phyloP scores from a whole-genome alignment of 2,888 invertebrate species.

The Marronus borbonicus region DNA sequence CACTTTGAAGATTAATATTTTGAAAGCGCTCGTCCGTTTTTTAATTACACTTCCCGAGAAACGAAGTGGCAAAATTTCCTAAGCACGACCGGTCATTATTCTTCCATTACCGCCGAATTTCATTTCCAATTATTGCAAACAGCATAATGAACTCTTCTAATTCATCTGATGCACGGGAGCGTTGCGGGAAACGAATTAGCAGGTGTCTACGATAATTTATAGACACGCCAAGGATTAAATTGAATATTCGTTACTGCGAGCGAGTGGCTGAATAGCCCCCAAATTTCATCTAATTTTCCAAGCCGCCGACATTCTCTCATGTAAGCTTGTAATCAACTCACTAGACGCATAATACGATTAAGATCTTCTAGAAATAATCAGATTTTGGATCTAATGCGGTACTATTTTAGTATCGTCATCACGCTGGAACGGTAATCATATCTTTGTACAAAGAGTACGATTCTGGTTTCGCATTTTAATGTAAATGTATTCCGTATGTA shows the following conservation, averaged over 20 bases:
- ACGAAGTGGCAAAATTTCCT: conserved; percentile 3
- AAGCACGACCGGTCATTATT: conserved; percentile 32
- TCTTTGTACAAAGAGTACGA: too few species aligned
- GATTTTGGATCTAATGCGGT: neutral
- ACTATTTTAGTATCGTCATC: neutral
- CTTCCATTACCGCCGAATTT: conserved; percentile 35
- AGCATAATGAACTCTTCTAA: conserved; percentile 35
- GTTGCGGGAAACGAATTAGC: conserved; percentile 24
- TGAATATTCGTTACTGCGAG: neutral
- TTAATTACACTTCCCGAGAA: conserved; percentile 24
- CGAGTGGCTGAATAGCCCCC: neutral
- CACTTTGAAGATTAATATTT: conserved; percentile 38
- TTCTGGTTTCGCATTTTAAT: neutral
- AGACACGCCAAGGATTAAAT: conserved; percentile 32
- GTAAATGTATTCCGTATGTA: neutral
- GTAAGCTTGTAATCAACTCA: conserved; percentile 9
- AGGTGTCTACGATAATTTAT: conserved; percentile 25
- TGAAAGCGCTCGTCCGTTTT: conserved; percentile 15
- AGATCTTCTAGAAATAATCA: conserved; percentile 5
- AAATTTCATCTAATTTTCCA: conserved; percentile 15
- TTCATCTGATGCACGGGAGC: neutral
- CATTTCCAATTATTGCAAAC: conserved; percentile 36
- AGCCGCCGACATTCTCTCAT: conserved; percentile 17
- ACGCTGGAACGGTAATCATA: too few species aligned
- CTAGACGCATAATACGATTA: conserved; percentile 27